Evolutionary conservation across 2,888 invertebrate genomes (phyloP).

Genomic region (Amphipoea lucens): DNA sequence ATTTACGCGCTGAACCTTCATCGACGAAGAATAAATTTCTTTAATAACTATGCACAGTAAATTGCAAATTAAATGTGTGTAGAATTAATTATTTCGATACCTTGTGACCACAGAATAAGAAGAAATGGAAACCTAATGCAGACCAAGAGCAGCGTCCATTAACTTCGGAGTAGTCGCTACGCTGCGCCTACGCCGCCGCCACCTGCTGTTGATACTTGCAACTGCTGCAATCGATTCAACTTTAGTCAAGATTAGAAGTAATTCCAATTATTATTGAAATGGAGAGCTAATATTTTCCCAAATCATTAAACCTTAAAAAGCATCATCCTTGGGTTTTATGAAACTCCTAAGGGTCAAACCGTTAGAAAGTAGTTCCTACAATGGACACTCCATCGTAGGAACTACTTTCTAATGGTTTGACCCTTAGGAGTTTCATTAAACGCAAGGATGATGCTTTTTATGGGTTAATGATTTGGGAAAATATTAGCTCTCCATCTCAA

Average conservation of each 20-base stretch:
- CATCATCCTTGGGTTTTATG: background rate
- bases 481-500: slow-evolving; percentile 10
- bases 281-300: background rate
- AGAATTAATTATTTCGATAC: slow-evolving; percentile 54
- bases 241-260: background rate
- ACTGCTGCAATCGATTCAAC: background rate
- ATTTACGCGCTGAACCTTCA: slow-evolving; percentile 25
- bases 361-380: no score
- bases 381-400: background rate
- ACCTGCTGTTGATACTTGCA: background rate
- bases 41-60: slow-evolving; percentile 43
- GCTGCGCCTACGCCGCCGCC: background rate
- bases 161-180: background rate
- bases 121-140: slow-evolving; percentile 12
- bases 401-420: background rate
- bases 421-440: background rate
- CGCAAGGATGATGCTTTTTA: no score
- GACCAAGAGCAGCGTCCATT: background rate
- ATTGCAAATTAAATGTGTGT: slow-evolving; percentile 56
- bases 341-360: background rate
- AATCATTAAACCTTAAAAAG: no score
- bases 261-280: slow-evolving; percentile 4
- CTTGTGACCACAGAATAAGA: slow-evolving; percentile 18
- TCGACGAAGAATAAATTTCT: slow-evolving; percentile 41
- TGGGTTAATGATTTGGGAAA: no score